Percentiles rank a stretch among this genome's conserved stretches.
Conservation (phyloP, 2,797 vertebrate genomes). For the Macroramphosus scolopax region DNA sequence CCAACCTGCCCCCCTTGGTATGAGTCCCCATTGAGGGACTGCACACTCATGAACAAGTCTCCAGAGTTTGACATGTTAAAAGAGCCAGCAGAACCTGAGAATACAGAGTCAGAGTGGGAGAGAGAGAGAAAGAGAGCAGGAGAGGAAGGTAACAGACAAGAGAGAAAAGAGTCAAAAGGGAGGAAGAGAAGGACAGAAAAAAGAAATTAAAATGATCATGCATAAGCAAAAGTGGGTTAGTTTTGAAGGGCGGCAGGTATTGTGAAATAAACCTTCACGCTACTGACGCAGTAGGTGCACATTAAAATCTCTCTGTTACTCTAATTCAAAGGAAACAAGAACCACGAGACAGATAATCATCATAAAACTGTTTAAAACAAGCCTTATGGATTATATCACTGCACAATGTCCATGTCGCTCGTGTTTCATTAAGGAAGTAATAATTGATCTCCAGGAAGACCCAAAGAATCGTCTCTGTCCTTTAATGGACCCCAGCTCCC, state of each 20-base stretch:
- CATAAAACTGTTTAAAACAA: slow-evolving; percentile 59
- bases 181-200: slow-evolving; percentile 59
- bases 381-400: slow-evolving; percentile 65
- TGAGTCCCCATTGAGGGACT: slow-evolving; percentile 99
- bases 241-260: slow-evolving; percentile 34
- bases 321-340: slow-evolving; percentile 42
- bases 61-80: slow-evolving; percentile 99
- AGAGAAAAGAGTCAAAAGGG: slow-evolving; percentile 22
- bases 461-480: slow-evolving; percentile 78
- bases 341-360: slow-evolving; percentile 53
- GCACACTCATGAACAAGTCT: slow-evolving; percentile 99
- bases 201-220: slow-evolving; percentile 76
- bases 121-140: slow-evolving; percentile 37
- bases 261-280: slow-evolving; percentile 33
- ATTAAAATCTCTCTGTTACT: slow-evolving; percentile 26
- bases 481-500: slow-evolving; percentile 81
- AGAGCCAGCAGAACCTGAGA: slow-evolving; percentile 99
- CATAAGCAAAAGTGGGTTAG: slow-evolving; percentile 74
- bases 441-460: slow-evolving; percentile 82
- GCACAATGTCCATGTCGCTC: slow-evolving; percentile 66
- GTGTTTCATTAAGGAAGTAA: slow-evolving; percentile 81
- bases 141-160: slow-evolving; percentile 20
- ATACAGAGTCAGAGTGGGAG: slow-evolving; percentile 79
- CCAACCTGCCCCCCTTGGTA: slow-evolving; percentile 99
- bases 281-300: slow-evolving; percentile 16